A percentile compares a stretch with the other conserved stretches of the same genome.
These are phyloP conservation scores for Yponomeuta malinellus DNA, from an alignment of 2,888 invertebrate genomes.

Conservation along the genomic window DNA sequence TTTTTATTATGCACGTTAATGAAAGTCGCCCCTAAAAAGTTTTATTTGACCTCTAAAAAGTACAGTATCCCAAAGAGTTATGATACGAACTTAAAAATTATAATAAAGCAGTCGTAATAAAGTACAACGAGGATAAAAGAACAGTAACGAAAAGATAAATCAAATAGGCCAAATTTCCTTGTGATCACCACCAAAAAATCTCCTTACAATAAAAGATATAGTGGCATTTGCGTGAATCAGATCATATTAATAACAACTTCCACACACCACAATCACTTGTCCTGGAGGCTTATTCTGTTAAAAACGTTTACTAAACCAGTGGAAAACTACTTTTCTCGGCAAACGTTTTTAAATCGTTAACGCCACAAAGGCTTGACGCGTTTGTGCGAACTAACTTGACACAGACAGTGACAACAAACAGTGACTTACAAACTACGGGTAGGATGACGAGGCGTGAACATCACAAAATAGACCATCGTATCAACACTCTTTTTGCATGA, in stretches of 20 bases:
- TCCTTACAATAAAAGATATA: neutral
- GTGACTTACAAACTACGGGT: too few species aligned
- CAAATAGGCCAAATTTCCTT: neutral
- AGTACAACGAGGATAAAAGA: neutral
- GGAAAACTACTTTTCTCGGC: neutral
- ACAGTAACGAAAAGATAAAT: neutral
- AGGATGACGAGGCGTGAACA: too few species aligned
- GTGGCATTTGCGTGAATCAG: too few species aligned
- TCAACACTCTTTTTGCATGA: slow-evolving; percentile 24
- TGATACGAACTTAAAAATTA: slow-evolving; percentile 15
- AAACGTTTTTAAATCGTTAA: neutral
- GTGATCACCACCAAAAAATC: neutral
- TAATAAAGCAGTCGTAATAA: slow-evolving; percentile 14
- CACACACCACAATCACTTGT: too few species aligned
- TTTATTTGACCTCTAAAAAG: slow-evolving; percentile 38
- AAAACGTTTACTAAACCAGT: too few species aligned
- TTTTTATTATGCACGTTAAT: slow-evolving; percentile 58
- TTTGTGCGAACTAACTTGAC: too few species aligned
- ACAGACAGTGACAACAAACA: too few species aligned
- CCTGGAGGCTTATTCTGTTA: too few species aligned
- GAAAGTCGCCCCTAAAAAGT: slow-evolving; percentile 47
- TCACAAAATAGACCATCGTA: slow-evolving; percentile 1
- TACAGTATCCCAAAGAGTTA: slow-evolving; percentile 33
- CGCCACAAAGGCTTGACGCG: too few species aligned
- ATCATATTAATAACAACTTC: too few species aligned